Conservation (phyloP, 2,888 invertebrate genomes). For the Desoria tigrina region DNA sequence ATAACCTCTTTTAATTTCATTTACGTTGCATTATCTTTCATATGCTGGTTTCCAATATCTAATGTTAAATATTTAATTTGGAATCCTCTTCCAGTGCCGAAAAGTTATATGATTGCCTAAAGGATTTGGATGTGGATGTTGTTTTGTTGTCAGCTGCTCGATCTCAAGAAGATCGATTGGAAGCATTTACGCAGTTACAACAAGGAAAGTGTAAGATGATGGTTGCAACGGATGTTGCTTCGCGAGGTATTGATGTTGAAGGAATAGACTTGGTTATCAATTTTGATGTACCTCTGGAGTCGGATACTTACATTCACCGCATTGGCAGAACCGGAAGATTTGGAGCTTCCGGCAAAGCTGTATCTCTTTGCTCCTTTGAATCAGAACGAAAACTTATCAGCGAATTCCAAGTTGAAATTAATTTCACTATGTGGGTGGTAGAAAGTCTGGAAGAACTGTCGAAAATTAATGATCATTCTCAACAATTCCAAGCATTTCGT, state of each 20-base stretch:
- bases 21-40: no score
- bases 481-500: not conserved
- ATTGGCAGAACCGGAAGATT: slow-evolving; percentile 94
- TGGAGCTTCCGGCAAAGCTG: slow-evolving; percentile 79
- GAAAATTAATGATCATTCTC: not conserved
- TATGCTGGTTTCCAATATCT: no score
- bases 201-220: slow-evolving; percentile 80
- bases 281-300: slow-evolving; percentile 78
- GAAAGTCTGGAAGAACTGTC: slow-evolving; percentile 1
- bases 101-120: slow-evolving; percentile 72
- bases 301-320: slow-evolving; percentile 86
- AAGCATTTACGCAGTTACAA: slow-evolving; percentile 75
- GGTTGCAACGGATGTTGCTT: slow-evolving; percentile 80
- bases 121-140: slow-evolving; percentile 73
- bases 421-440: slow-evolving; percentile 13
- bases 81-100: slow-evolving; percentile 70
- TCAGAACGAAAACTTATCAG: not conserved
- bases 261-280: slow-evolving; percentile 92
- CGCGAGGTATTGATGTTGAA: slow-evolving; percentile 91
- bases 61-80: no score
- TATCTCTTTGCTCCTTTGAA: slow-evolving; percentile 63
- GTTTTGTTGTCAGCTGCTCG: slow-evolving; percentile 76
- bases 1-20: no score
- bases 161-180: slow-evolving; percentile 74
- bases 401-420: slow-evolving; percentile 9